Conservation (phyloP, 92 coral and sea anemone species). For the Muricea muricata region DNA sequence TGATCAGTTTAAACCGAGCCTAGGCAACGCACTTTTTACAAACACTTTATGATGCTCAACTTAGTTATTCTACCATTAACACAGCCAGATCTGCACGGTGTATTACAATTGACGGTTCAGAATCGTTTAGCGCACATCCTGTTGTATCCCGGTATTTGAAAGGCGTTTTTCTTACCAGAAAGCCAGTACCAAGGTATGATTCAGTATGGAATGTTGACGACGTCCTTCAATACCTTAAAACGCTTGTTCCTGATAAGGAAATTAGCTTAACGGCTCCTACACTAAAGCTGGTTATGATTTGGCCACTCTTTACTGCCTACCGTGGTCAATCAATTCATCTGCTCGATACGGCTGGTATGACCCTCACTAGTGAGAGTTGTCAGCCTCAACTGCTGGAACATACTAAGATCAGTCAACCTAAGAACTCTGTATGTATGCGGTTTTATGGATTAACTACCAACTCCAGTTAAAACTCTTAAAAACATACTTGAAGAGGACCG, state of each 20-base stretch:
- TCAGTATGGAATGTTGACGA: slow-evolving; percentile 54
- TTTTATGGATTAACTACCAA: slow-evolving; percentile 27
- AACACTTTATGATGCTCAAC: slow-evolving; percentile 43
- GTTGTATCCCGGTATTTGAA: slow-evolving; percentile 41
- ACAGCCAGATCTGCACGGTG: slow-evolving; percentile 54
- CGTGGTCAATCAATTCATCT: slow-evolving; percentile 46
- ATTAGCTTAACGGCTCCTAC: slow-evolving; percentile 4
- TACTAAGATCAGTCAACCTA: slow-evolving; percentile 45
- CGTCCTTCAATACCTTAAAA: slow-evolving; percentile 1
- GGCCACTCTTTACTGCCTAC: slow-evolving; percentile 37
- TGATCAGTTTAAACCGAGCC: slow-evolving; percentile 51
- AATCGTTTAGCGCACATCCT: slow-evolving; percentile 32
- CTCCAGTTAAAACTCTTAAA: slow-evolving; percentile 24
- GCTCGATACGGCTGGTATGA: slow-evolving; percentile 59
- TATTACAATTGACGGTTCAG: background rate
- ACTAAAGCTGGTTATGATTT: slow-evolving; percentile 49
- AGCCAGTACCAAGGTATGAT: slow-evolving; percentile 45
- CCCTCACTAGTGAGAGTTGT: slow-evolving; percentile 23
- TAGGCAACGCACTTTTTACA: slow-evolving; percentile 50
- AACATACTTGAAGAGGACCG: slow-evolving; percentile 37
- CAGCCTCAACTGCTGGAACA: slow-evolving; percentile 19
- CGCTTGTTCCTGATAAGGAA: background rate
- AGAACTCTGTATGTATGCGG: background rate
- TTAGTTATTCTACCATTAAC: slow-evolving; percentile 57
- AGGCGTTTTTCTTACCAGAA: slow-evolving; percentile 25